Evolutionary conservation across 2,888 invertebrate species (phyloP), one percentile per base, ranked within the genome.

Genomic region (Torymus aiolomorphi): DNA sequence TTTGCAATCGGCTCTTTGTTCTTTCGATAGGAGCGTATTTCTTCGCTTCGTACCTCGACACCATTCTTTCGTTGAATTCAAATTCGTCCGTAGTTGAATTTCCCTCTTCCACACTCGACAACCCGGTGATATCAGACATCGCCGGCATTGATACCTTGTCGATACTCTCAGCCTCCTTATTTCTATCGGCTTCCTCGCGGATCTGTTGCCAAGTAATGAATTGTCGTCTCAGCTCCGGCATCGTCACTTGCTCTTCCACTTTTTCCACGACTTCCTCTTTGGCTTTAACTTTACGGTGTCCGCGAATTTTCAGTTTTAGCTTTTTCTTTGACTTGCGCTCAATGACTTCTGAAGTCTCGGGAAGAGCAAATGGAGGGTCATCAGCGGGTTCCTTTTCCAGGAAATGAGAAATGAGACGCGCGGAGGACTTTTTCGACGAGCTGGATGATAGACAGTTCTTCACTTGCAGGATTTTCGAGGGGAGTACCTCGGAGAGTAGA

Each of bases 191-290:
- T n/a, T 72, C 66, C 51, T 76, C 77, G 2, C 62, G 80, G 18
- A 88, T 86, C 80, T 84, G 84, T 54, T 84, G 87, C 88, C 87
- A 87, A 0, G 86, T 86, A 1, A 84, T 80, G 1, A 85, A 77
- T 42, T 42, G 42, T 42, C 42, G 42, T 42, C 8, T 42, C 5
- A 14, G 1, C 31, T 56, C 13, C 51, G 52, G 54, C 52, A n/a
- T 56, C 1, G 1, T 13, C 20, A 16, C 13, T 14, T 16, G 3
- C n/a, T 49, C 18, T 20, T 73, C 12, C 20, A 31, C 14, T 4
- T 18, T 69, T 31, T 70, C 78, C 54, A 56, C 66, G 13, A 13
- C 12, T 8, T 56, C 62, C 2, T 51, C 63, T 16, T 52, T 66
- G 1, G 16, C 8, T 10, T 24, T 18, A 13, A 51, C 5, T 54